Evolutionary conservation across 2,888 invertebrate genomes (phyloP).

Genomic region (Lepeophtheirus nordmannii): DNA sequence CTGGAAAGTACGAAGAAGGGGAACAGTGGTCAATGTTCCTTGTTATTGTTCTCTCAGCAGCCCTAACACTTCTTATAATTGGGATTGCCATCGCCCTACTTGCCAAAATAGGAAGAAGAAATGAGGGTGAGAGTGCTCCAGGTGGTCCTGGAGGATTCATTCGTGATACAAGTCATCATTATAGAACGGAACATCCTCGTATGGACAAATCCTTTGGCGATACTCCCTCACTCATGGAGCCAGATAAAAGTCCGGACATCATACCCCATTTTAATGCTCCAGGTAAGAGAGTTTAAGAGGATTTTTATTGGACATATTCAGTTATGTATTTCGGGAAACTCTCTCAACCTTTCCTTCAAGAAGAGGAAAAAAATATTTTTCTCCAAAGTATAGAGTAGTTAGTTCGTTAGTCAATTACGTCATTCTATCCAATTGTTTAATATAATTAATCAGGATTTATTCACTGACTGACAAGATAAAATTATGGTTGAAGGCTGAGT

Average conservation of each 20-base stretch:
- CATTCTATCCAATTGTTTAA: too few species aligned
- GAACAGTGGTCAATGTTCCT: conserved; percentile 13
- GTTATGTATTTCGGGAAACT: too few species aligned
- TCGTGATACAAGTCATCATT: background rate
- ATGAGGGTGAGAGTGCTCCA: background rate
- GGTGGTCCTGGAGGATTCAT: background rate
- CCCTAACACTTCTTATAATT: conserved; percentile 17
- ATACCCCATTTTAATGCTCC: conserved; percentile 20
- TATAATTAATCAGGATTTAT: too few species aligned
- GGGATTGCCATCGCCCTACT: conserved; percentile 10
- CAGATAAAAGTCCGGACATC: conserved; percentile 15
- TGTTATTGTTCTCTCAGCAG: conserved; percentile 8
- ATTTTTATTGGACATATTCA: too few species aligned
- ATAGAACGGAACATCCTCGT: background rate
- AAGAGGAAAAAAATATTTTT: too few species aligned
- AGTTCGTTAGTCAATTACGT: too few species aligned
- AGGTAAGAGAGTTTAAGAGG: background rate
- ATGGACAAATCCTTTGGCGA: background rate
- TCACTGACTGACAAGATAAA: too few species aligned
- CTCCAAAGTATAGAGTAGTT: too few species aligned
- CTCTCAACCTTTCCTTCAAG: too few species aligned
- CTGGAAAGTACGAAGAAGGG: background rate
- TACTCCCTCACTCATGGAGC: conserved; percentile 7
- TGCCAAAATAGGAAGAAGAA: conserved; percentile 10
- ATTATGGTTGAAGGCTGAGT: too few species aligned